These are phyloP conservation scores for Carterocephalus palaemon DNA, from an alignment of 2,888 invertebrate genomes.

Conservation along the genomic window DNA sequence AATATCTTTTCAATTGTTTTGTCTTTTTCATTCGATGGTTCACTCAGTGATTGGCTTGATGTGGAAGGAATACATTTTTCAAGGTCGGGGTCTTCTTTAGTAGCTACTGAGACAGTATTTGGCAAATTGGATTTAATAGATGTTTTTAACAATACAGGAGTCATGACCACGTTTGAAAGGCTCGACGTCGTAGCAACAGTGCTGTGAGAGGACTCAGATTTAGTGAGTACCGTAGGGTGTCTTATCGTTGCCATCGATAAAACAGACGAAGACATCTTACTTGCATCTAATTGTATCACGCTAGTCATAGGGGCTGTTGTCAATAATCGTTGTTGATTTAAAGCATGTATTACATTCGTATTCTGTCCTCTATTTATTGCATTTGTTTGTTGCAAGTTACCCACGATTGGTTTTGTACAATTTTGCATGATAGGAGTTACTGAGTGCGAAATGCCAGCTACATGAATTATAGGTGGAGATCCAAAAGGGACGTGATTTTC, in stretches of 20 bases:
- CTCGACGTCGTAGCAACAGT: conserved; percentile 50
- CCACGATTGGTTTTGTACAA: conserved; percentile 52
- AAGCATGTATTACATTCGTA: conserved; percentile 63
- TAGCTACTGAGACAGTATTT: conserved; percentile 46
- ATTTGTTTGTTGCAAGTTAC: conserved; percentile 52
- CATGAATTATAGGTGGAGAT: conserved; percentile 59
- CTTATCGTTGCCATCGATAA: conserved; percentile 61
- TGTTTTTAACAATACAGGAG: conserved; percentile 62
- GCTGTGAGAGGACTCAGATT: conserved; percentile 51
- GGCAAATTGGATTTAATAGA: conserved; percentile 33
- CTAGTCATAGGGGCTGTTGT: conserved; percentile 54
- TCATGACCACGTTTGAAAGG: conserved; percentile 56
- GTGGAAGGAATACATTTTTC: conserved; percentile 33
- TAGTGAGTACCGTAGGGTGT: conserved; percentile 56
- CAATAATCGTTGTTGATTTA: conserved; percentile 58
- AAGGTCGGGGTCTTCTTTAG: conserved; percentile 48
- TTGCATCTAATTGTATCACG: conserved; percentile 57
- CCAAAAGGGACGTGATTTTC: conserved; percentile 52
- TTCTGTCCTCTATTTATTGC: conserved; percentile 50
- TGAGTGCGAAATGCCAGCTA: conserved; percentile 53
- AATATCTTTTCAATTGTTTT: conserved; percentile 24
- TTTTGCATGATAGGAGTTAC: conserved; percentile 57
- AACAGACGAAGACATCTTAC: conserved; percentile 57
- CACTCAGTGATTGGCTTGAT: conserved; percentile 24
- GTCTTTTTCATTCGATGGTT: conserved; percentile 26